Percentiles rank a stretch among this genome's conserved stretches.
These are phyloP conservation scores for Epizoanthus fatuus DNA, from an alignment of 92 coral and sea anemone species.

Conservation along the genomic window DNA sequence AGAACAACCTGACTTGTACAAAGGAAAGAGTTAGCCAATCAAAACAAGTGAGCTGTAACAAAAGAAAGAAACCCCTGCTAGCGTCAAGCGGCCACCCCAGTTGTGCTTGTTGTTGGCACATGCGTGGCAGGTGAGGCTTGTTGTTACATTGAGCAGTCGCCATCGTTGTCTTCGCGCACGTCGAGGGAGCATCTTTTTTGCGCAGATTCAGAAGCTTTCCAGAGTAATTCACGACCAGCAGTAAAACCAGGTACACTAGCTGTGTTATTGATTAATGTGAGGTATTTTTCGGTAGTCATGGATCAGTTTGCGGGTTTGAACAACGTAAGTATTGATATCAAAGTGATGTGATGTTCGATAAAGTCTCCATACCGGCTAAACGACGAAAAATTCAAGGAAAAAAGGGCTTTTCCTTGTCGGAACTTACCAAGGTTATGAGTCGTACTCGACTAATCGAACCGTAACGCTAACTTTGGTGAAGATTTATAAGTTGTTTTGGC, in stretches of 20 bases:
- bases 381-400: constrained; percentile 53
- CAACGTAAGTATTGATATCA: constrained; percentile 82
- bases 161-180: constrained; percentile 99
- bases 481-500: not conserved
- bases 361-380: constrained; percentile 63
- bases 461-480: not conserved
- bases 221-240: constrained; percentile 90
- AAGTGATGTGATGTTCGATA: constrained; percentile 59
- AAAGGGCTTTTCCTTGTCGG: constrained; percentile 14
- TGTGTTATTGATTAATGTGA: constrained; percentile 76
- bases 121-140: constrained; percentile 88
- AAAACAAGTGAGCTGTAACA: no score
- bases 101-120: constrained; percentile 77
- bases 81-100: constrained; percentile 67
- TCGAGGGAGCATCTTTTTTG: constrained; percentile 99
- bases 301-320: constrained; percentile 52
- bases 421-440: constrained; percentile 1
- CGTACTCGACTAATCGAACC: not conserved
- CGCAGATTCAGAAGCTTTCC: constrained; percentile 99
- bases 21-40: not conserved
- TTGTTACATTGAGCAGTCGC: constrained; percentile 98
- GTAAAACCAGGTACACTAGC: constrained; percentile 92
- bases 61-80: constrained; percentile 22
- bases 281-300: constrained; percentile 83
- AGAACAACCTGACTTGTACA: not conserved